Base-by-base conservation (phyloP, 1,140 invertebrate genomes). In the Leptonema lineaticorne region DNA sequence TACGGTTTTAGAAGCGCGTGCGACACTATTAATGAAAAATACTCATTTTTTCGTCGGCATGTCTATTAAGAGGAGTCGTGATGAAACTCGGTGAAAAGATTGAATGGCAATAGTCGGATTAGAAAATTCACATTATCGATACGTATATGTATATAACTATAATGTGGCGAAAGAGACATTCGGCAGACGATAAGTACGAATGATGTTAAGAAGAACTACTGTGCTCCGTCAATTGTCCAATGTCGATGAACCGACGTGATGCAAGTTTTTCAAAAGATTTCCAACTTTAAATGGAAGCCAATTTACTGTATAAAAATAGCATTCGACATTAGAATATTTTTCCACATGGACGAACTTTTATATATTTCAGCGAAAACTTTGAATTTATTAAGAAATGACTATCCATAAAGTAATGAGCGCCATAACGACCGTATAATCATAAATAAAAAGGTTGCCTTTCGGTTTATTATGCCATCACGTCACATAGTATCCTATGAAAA, bases 211-310 rank as follows among this genome's bases (percentile, higher is more conserved):
- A n/a, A n/a, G n/a, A n/a, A n/a, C 59, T 37, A 62, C 59, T 24
- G 59, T 37, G 30, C 11, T 18, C 59, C 30, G 29, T 53, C 50
- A 53, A 62, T 62, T 62, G 37, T 37, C 6, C 30, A 22, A 30
- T 62, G 59, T 45, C 59, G 59, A 37, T 62, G 59, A 62, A 62
- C 59, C 30, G 27, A 16, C 11, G 18, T 33, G 57, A 57, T 57
- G 53, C 53, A 57, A 28, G 1, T 26, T 16, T 60, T 41, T 22
- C 29, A 37, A 60, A 60, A 58, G 28, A 58, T 26, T 26, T 26
- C 22, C 48, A 26, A 26, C 53, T 14, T 6, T 57, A 27, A 27
- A 33, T 14, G 11, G 56, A 59, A 53, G 22, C 27, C 50, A 22
- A 53, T 53, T 53, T 53, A 11, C 50, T 22, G 22, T 26, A n/a